These are phyloP conservation scores for Papilio glaucus DNA, from an alignment of 1,140 invertebrate species.

Conservation along the genomic window DNA sequence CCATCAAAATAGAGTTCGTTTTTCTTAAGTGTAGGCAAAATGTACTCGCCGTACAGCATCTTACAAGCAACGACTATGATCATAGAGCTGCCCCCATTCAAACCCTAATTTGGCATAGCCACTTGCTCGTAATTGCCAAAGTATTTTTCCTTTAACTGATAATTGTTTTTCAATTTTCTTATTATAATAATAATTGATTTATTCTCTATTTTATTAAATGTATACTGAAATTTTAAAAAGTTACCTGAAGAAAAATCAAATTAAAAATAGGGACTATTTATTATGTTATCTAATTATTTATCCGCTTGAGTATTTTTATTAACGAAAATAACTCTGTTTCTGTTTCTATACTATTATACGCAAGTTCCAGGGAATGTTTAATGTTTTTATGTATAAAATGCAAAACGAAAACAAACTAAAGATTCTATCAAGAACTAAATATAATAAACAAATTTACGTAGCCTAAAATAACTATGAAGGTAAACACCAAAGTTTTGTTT, in stretches of 20 bases:
- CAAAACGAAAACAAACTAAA: background rate
- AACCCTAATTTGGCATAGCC: slow-evolving; percentile 41
- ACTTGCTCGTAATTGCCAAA: slow-evolving; percentile 27
- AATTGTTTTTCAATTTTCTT: slow-evolving; percentile 2
- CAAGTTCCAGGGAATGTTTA: too few species aligned
- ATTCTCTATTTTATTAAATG: background rate
- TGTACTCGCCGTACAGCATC: background rate
- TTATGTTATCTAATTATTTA: too few species aligned
- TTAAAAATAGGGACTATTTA: too few species aligned
- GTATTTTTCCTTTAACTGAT: background rate
- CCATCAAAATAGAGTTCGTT: background rate
- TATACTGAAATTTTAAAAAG: background rate
- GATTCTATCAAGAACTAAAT: background rate
- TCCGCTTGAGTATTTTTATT: too few species aligned
- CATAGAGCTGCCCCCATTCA: slow-evolving; percentile 41
- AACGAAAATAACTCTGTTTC: too few species aligned
- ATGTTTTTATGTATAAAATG: background rate
- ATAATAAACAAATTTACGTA: background rate
- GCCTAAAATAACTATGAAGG: slow-evolving; percentile 8
- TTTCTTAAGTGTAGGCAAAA: background rate
- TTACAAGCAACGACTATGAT: slow-evolving; percentile 20
- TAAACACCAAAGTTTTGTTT: slow-evolving; percentile 6
- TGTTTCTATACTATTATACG: too few species aligned
- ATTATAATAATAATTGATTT: background rate
- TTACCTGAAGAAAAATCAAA: too few species aligned